A percentile compares a stretch with the other conserved stretches of the same genome.
These are phyloP conservation scores for Bimastos eiseni DNA, from an alignment of 2,888 invertebrate species.

Conservation along the genomic window DNA sequence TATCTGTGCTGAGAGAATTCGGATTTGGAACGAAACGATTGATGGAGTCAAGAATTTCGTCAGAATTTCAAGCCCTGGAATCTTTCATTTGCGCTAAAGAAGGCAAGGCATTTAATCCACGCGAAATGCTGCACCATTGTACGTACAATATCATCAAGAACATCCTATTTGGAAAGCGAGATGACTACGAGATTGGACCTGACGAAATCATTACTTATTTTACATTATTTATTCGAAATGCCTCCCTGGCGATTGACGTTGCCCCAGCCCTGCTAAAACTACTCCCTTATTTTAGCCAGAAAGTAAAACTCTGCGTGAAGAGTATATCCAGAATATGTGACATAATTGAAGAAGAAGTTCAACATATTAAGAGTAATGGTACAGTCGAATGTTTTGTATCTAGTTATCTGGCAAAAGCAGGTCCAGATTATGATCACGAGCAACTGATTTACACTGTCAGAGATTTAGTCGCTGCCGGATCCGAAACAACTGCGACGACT, in stretches of 20 bases:
- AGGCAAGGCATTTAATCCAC: constrained; percentile 19
- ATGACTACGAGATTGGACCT: neutral
- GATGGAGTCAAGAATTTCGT: constrained; percentile 21
- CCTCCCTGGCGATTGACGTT: neutral
- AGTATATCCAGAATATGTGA: no score
- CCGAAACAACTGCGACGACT: constrained; percentile 29
- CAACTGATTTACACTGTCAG: constrained; percentile 24
- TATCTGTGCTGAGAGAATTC: constrained; percentile 23
- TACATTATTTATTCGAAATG: neutral
- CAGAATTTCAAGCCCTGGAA: constrained; percentile 14
- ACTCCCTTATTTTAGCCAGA: constrained; percentile 15
- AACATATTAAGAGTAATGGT: neutral
- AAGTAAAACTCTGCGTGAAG: neutral
- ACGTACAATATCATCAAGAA: constrained; percentile 21
- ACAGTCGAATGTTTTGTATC: constrained; percentile 13
- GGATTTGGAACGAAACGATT: constrained; percentile 22
- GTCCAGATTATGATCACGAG: constrained; percentile 19
- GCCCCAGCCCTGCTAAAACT: neutral
- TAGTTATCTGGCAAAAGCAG: neutral
- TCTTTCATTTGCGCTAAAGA: neutral
- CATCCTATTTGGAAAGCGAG: constrained; percentile 24
- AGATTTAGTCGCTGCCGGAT: constrained; percentile 25
- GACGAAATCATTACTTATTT: neutral
- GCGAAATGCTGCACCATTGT: neutral
- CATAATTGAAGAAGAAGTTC: neutral